Evolutionary conservation across 2,888 invertebrate genomes (phyloP), one percentile per base, ranked within the genome.

Genomic region (Bombylius major): DNA sequence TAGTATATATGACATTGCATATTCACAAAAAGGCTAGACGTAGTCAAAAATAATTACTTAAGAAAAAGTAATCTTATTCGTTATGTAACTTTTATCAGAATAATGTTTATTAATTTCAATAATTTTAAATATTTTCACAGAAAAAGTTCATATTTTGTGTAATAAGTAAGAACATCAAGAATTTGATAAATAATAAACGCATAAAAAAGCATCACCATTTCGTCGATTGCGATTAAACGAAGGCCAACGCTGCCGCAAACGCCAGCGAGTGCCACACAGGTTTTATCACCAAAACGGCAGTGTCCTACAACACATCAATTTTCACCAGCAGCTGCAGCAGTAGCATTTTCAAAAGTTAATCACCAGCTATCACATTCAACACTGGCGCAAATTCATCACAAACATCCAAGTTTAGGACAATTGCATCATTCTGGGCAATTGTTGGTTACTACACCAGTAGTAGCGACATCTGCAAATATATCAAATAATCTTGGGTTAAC

Each of bases 241-340:
- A 75, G 75, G 74, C 74, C 75, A 70, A 73, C 74, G 74, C 74
- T 74, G 75, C 75, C 75, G 72, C 72, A 73, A 69, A 71, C 75
- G 73, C 72, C 75, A 73, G 74, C 75, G 70, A 73, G 73, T 70
- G 73, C 73, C 72, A 75, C 72, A 68, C 74, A 73, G 70, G 75
- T 75, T 68, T 72, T 75, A 71, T 75, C 75, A 69, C 73, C 75
- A 63, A 74, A 75, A 65, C 71, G 75, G 70, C 74, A 74, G 72
- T 74, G 75, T 64, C 71, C 74, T 66, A 69, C 75, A 53, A 63
- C 65, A 55, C 67, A 62, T 57, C 61, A 62, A 59, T 59, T 65
- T 60, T 64, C 69, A 61, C 68, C 74, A 57, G 62, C 65, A 58
- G 63, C 66, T 57, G 61, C 64, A 61, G 65, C 68, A 59, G 67